Percentiles rank a stretch among this genome's conserved stretches.
Evolutionary conservation across 2,113 vertebrate genomes (phyloP).

Genomic region (Eulemur macaco): DNA sequence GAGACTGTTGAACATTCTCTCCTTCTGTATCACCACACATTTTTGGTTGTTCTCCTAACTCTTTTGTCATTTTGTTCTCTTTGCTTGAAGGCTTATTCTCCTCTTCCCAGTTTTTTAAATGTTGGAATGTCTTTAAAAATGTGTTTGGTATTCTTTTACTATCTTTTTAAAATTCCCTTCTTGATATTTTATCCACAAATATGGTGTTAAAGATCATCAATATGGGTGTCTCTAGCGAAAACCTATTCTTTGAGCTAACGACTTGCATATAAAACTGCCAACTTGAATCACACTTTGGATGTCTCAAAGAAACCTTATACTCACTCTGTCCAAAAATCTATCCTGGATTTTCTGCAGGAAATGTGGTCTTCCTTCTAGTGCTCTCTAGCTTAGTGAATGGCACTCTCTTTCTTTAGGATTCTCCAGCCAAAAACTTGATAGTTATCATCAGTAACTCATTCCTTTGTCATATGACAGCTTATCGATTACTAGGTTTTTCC

Average conservation of each 20-base stretch:
- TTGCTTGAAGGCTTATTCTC: neutral
- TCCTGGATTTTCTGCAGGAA: neutral
- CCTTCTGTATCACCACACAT: accelerated
- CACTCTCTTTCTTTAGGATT: neutral
- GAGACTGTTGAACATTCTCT: neutral
- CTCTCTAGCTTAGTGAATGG: neutral
- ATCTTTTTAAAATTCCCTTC: neutral
- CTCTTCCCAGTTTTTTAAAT: neutral
- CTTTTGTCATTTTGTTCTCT: neutral
- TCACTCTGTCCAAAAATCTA: neutral
- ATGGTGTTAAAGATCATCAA: neutral
- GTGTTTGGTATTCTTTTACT: neutral
- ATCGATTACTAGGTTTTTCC: neutral
- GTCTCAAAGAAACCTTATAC: neutral
- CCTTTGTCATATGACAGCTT: neutral
- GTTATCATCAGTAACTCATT: neutral
- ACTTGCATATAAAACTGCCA: neutral
- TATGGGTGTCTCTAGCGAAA: neutral
- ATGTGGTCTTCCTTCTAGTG: neutral
- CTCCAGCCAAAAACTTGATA: neutral
- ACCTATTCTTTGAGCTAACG: neutral
- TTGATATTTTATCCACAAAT: neutral
- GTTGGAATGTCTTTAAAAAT: neutral
- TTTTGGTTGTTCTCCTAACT: neutral
- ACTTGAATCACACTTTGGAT: neutral